These are phyloP conservation scores for Loriculus beryllinus DNA, from an alignment of 2,797 vertebrate genomes.

Conservation along the genomic window DNA sequence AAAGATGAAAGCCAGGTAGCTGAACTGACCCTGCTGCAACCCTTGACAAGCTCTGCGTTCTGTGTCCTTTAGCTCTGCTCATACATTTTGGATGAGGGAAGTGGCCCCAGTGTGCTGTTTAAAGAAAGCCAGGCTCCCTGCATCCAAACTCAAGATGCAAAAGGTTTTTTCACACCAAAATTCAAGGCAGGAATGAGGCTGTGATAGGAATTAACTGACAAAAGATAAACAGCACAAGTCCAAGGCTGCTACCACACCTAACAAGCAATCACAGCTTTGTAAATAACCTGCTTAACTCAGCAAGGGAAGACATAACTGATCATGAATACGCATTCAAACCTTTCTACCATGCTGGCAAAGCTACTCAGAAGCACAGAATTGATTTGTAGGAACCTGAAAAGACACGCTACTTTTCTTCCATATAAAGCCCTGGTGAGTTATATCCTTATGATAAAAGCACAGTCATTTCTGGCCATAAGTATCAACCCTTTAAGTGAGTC, in stretches of 20 bases:
- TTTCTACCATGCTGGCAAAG: not conserved
- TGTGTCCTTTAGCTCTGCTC: not conserved
- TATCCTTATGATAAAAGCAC: too few relatives aligned
- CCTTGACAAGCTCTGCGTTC: not conserved
- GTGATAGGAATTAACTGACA: not conserved
- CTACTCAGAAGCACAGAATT: not conserved
- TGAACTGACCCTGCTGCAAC: not conserved
- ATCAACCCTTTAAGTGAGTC: not conserved
- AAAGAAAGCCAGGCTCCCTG: not conserved
- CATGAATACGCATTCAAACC: not conserved
- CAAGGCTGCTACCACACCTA: not conserved
- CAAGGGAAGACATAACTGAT: not conserved
- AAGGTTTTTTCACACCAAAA: not conserved
- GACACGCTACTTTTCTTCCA: not conserved
- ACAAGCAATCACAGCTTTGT: not conserved
- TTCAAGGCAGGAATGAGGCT: not conserved
- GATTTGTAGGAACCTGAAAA: not conserved
- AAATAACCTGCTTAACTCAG: not conserved
- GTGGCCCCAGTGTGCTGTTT: accelerated
- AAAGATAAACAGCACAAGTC: not conserved
- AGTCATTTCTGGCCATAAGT: not conserved
- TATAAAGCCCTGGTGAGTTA: accelerated
- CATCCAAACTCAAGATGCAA: not conserved
- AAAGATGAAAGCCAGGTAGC: not conserved
- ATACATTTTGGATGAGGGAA: not conserved